Evolutionary conservation across 1,140 invertebrate genomes (phyloP), one percentile per base, ranked within the genome.

Genomic region (Choristoneura fumiferana): DNA sequence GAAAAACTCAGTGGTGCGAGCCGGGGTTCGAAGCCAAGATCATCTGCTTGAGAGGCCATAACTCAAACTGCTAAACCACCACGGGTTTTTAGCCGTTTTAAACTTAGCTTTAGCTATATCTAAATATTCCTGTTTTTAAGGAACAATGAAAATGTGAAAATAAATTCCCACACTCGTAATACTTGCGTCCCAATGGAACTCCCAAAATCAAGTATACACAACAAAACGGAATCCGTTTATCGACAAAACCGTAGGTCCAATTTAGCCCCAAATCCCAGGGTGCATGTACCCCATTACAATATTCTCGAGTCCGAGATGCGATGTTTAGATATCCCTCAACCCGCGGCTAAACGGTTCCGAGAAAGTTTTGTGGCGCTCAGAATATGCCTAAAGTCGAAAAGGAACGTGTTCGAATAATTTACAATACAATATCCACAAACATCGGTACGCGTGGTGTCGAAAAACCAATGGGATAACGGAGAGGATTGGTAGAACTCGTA

Each of bases 171-270:
- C 18, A 18, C 17, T 8, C 40, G 10, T 22, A 22, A 45, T 22
- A 5, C 17, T 17, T 29, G 2, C 8, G 35, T 37, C 40, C 18
- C 40, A 10, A n/a, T 45, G 17, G 17, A 22, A 18, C 18, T 18
- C 17, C 40, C 22, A 6, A 29, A 29, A 29, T 29, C 17, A 8
- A 18, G 40, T 45, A 45, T 45, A 45, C 40, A 45, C 40, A 45
- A 45, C 14, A 40, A 15, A 18, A 45, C 18, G 40, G 40, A 45
- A 18, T 45, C 18, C 40, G 40, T 45, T 45, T 45, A 45, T 45
- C 40, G 10, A 3, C 10, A 15, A 45, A 45, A 45, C 40, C 17
- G 40, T 17, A 29, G 40, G 17, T 45, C 39, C 39, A 15, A 40
- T 29, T 29, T 29, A 29, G 22, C 8, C 18, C 4, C 0, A 17